Evolutionary conservation across 2,113 vertebrate genomes (phyloP).

Genomic region (Steatornis caripensis): DNA sequence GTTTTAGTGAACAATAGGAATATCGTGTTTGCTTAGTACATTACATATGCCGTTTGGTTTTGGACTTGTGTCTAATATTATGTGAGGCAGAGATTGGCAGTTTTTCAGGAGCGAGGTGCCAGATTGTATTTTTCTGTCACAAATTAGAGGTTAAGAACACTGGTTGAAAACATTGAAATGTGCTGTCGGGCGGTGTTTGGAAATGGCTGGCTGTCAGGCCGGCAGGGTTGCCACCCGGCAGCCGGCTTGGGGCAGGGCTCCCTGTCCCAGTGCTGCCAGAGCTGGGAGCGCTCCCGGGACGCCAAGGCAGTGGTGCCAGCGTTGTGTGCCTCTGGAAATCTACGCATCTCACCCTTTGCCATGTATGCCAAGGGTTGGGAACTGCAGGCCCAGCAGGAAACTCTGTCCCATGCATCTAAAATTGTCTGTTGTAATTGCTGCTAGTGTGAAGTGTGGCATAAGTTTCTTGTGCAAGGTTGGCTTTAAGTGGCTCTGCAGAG

Average conservation of each 20-base stretch:
- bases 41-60: background rate
- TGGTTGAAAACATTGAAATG: background rate
- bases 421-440: background rate
- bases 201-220: background rate
- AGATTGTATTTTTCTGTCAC: slow-evolving; percentile 47
- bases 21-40: background rate
- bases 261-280: background rate
- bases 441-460: background rate
- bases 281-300: background rate
- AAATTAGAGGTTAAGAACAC: background rate
- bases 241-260: background rate
- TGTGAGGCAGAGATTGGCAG: slow-evolving; percentile 31
- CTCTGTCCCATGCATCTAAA: background rate
- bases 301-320: accelerated
- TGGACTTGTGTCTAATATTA: background rate
- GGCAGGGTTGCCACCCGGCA: background rate
- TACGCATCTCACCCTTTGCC: background rate
- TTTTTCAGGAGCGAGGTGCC: background rate
- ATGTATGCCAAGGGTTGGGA: accelerated
- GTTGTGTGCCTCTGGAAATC: background rate
- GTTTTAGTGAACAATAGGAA: background rate
- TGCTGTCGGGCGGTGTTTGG: background rate
- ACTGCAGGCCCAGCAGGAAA: background rate
- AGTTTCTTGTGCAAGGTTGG: background rate
- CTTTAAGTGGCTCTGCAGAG: background rate